Percentiles rank a stretch among this genome's conserved stretches.
These are phyloP conservation scores for Brachionus rotundiformis DNA, from an alignment of 1,140 invertebrate genomes.

Conservation along the genomic window DNA sequence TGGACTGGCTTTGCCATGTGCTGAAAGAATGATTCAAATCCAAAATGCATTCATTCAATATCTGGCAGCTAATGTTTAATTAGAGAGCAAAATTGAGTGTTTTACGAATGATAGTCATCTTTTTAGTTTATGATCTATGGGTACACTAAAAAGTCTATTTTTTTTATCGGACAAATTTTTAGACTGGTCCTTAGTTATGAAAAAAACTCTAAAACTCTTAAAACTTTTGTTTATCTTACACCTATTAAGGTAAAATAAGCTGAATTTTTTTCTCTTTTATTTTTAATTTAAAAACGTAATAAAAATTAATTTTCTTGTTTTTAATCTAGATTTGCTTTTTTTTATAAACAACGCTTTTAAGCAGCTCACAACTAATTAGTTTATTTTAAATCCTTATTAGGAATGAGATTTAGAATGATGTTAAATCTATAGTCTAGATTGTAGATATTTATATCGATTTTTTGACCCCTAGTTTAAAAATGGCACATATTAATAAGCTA, in stretches of 20 bases:
- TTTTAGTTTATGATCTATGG: not conserved
- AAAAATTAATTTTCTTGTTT: not conserved
- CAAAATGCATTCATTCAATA: not conserved
- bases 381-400: not conserved
- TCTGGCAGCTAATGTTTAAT: not conserved
- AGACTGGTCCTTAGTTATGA: not conserved
- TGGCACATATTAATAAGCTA: too few relatives aligned
- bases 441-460: too few relatives aligned
- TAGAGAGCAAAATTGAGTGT: not conserved
- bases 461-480: too few relatives aligned
- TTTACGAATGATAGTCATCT: conserved; percentile 1
- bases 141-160: too few relatives aligned
- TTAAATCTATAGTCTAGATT: not conserved
- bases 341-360: not conserved
- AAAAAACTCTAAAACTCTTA: too few relatives aligned
- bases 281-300: not conserved
- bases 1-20: not conserved
- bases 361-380: not conserved
- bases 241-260: not conserved
- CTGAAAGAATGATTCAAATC: not conserved
- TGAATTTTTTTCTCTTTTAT: not conserved
- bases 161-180: not conserved
- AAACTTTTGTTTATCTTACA: too few relatives aligned
- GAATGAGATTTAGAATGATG: not conserved
- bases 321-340: too few relatives aligned